Conservation (phyloP, 2,113 vertebrate species). For the Triplophysa tibetana region DNA sequence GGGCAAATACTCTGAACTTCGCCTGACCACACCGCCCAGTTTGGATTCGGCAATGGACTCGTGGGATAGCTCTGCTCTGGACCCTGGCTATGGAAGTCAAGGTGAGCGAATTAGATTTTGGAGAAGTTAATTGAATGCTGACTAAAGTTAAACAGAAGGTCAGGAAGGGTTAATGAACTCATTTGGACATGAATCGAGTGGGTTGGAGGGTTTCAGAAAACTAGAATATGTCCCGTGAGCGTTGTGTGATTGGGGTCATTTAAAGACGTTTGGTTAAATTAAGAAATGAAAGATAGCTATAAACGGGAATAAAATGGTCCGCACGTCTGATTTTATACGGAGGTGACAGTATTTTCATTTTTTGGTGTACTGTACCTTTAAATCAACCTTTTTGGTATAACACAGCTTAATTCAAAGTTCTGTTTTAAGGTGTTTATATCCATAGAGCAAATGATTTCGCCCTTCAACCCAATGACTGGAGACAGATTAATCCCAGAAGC, state of each 20-base stretch:
- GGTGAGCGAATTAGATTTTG: constrained; percentile 67
- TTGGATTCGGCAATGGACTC: constrained; percentile 93
- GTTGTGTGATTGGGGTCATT: not conserved
- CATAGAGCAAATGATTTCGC: constrained; percentile 76
- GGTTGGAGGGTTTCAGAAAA: not conserved
- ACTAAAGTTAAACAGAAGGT: not conserved
- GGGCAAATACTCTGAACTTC: constrained; percentile 80
- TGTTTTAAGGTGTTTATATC: constrained; percentile 77
- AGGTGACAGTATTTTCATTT: too few species aligned
- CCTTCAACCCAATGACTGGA: constrained; percentile 83
- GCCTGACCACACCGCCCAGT: constrained; percentile 81
- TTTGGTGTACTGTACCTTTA: too few species aligned
- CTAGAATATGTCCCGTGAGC: not conserved
- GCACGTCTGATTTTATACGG: too few species aligned
- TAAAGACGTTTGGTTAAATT: not conserved
- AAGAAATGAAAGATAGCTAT: not conserved
- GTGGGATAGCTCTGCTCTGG: constrained; percentile 89
- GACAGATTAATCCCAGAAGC: constrained; percentile 77
- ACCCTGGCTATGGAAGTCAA: constrained; percentile 85
- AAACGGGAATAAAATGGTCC: too few species aligned
- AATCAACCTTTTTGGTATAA: too few species aligned
- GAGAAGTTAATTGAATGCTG: constrained; percentile 5
- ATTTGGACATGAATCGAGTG: constrained; percentile 9
- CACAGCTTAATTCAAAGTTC: not conserved
- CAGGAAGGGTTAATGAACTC: not conserved